Base-by-base conservation (phyloP, 1,140 invertebrate species). In the Plutomurus gul region DNA sequence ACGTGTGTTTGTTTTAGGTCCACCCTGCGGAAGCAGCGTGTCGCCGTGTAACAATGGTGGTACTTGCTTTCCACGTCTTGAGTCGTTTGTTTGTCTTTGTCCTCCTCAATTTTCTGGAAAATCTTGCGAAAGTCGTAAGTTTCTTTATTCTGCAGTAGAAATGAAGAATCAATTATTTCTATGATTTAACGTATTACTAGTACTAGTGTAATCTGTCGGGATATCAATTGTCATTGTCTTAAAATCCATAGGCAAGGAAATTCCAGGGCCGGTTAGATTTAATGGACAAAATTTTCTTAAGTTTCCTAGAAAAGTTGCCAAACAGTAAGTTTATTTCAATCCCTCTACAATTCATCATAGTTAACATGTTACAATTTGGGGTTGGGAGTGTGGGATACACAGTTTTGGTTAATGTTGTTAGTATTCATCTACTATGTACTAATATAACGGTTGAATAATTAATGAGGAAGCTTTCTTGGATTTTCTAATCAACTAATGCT, bases 61-160 rank as follows among this genome's bases (percentile, higher is more conserved):
- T 0, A 87, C 92, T 49, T 95, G 93, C 87, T 86, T 93, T 36
- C 92, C 93, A n/a, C 46, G 82, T 74, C 87, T 94, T 16, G 90
- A 91, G 65, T 88, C 90, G 78, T 93, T 91, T 83, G 88, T 90
- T 65, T 94, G 93, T 86, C 90, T 91, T 85, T 94, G 93, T 84
- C 88, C 89, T 2, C 86, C 86, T 18, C 88, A 89, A 49, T 93
- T 89, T 85, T 89, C 89, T 77, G 93, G 93, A 90, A 78, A 78
- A 56, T 88, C 89, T 72, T 94, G 93, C 86, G 91, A 94, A 88
- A 90, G 90, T 85, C 87, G 92, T 93, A 88, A 90, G 90, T 87
- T 76, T 76, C 8, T 30, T 36, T 22, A 20, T 20, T 22, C 13
- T 36, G 13, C 30, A 4, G n/a, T n/a, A n/a, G n/a, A n/a, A n/a